These are phyloP conservation scores for Trissolcus brochymenae DNA, from an alignment of 2,888 invertebrate genomes.

Conservation along the genomic window DNA sequence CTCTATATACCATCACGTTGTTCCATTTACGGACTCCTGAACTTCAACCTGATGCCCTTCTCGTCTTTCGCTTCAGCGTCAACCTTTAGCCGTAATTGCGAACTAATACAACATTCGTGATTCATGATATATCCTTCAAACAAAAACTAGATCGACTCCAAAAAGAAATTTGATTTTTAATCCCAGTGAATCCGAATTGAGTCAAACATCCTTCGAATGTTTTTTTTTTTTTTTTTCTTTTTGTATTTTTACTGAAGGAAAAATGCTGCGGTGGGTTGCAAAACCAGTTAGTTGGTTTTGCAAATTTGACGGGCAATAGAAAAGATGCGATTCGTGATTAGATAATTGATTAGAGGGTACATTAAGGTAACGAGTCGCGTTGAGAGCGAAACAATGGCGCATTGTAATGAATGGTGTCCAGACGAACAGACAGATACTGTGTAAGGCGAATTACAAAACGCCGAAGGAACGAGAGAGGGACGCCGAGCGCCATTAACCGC, in stretches of 20 bases:
- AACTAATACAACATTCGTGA: constrained; percentile 52
- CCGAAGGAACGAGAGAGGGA: constrained; percentile 41
- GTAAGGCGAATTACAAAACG: constrained; percentile 54
- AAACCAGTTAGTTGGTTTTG: background rate
- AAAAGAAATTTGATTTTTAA: too few species aligned
- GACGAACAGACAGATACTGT: constrained; percentile 54
- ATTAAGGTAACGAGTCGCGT: constrained; percentile 22
- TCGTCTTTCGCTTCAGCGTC: constrained; percentile 58
- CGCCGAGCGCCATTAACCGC: constrained; percentile 58
- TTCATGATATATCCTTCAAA: constrained; percentile 47
- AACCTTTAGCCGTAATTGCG: constrained; percentile 55
- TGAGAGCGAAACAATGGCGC: constrained; percentile 55
- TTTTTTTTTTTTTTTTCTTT: background rate
- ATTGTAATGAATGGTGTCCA: constrained; percentile 60
- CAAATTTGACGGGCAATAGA: background rate
- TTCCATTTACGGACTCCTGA: constrained; percentile 73
- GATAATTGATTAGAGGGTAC: constrained; percentile 18
- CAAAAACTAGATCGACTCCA: constrained; percentile 10
- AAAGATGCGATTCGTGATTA: background rate
- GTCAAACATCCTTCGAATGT: too few species aligned
- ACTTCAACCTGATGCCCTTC: constrained; percentile 60
- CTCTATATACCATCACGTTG: constrained; percentile 70
- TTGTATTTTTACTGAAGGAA: background rate
- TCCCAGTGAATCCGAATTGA: too few species aligned
- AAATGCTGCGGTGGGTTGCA: background rate